A percentile compares a stretch with the other conserved stretches of the same genome.
Evolutionary conservation across 2,113 vertebrate genomes (phyloP).

Genomic region (Ctenomys sociabilis): DNA sequence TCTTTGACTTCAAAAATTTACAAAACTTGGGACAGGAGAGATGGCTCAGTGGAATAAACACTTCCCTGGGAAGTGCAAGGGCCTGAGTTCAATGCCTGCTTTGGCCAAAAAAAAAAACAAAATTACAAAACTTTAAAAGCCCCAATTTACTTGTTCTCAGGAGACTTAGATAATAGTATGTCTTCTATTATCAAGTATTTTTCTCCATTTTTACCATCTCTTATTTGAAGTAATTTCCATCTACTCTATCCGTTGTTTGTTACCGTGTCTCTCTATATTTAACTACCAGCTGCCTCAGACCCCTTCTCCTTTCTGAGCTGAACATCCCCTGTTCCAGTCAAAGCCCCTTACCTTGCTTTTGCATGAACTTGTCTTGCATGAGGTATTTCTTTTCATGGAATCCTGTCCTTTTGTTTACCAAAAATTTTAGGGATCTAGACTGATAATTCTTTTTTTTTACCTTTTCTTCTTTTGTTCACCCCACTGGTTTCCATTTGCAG

Average conservation of each 20-base stretch:
- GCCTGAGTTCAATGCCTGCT: too few relatives aligned
- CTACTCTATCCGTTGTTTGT: background rate
- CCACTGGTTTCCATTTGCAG: background rate
- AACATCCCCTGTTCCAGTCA: background rate
- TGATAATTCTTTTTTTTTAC: background rate
- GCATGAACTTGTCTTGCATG: background rate
- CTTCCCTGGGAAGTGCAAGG: too few relatives aligned
- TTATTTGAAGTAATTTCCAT: background rate
- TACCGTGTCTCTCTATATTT: background rate
- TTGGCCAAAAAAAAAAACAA: too few relatives aligned
- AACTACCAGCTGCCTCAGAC: background rate
- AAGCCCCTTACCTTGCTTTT: background rate
- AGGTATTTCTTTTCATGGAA: background rate
- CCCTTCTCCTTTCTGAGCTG: background rate
- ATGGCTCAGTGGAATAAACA: too few relatives aligned
- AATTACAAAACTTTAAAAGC: background rate
- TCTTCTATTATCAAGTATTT: background rate
- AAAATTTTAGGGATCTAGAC: background rate
- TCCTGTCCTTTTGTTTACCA: background rate
- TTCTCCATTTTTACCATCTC: background rate
- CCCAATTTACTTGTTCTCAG: background rate
- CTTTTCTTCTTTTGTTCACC: background rate
- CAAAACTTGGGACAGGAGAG: too few relatives aligned
- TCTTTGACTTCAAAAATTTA: background rate
- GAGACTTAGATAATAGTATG: background rate